Evolutionary conservation across 2,888 invertebrate species (phyloP).

Genomic region (Odiellus spinosus): DNA sequence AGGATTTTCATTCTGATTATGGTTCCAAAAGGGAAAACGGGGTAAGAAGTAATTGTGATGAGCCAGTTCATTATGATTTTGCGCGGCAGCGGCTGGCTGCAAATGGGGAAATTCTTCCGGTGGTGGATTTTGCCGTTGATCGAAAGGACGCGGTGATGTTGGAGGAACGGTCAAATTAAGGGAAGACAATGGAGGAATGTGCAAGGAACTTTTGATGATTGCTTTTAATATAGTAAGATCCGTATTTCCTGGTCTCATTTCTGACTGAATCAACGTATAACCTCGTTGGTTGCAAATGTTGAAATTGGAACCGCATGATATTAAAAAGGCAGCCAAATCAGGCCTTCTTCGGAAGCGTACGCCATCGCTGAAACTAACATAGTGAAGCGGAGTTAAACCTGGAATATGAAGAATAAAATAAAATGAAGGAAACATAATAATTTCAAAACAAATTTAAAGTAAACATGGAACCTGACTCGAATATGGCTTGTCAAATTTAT

Average conservation of each 20-base stretch:
- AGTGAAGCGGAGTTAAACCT: slow-evolving; percentile 27
- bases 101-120: no score
- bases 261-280: slow-evolving; percentile 24
- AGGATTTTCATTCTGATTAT: no score
- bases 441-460: no score
- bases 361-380: slow-evolving; percentile 26
- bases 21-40: no score
- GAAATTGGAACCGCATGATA: slow-evolving; percentile 26
- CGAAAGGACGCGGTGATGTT: not conserved
- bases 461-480: no score
- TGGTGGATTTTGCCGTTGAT: not conserved
- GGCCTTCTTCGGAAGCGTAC: slow-evolving; percentile 23
- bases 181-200: slow-evolving; percentile 23
- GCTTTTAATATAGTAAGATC: slow-evolving; percentile 20
- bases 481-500: no score
- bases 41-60: no score
- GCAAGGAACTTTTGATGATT: slow-evolving; percentile 23
- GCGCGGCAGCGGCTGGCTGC: no score
- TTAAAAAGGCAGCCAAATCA: slow-evolving; percentile 25
- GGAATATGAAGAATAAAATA: slow-evolving; percentile 1
- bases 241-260: slow-evolving; percentile 19
- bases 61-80: no score
- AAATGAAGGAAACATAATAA: not conserved
- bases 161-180: slow-evolving; percentile 12
- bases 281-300: slow-evolving; percentile 24